Evolutionary conservation across 2,888 invertebrate species (phyloP), one percentile per base, ranked within the genome.

Genomic region (Cheilosia impressa): DNA sequence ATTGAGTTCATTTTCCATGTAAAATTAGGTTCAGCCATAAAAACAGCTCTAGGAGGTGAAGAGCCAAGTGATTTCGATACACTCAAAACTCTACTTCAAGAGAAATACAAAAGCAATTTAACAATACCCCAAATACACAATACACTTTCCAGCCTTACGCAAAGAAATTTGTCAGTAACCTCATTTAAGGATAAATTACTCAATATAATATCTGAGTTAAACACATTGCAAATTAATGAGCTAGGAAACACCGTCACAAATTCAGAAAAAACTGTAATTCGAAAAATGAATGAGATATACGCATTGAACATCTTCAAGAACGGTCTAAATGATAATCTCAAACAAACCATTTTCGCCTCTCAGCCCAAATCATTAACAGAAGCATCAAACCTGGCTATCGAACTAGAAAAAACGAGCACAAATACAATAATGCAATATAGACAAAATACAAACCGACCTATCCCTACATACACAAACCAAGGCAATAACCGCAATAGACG

Each of bases 41-140:
- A 19, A 47, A 47, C 47, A 47, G 47, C 47, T 5, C 6, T 47
- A 47, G 47, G 47, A 7, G 6, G 31, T 31, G 31, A 31, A 31
- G 47, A n/a, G 17, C 47, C 47, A 9, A n/a, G n/a, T 19, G n/a
- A 47, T 19, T 19, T 47, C 19, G 47, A 47, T 9, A 19, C n/a
- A 17, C 47, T 24, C 24, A 53, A 52, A 13, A 27, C 24, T n/a
- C n/a, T 31, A 53, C 27, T 31, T 10, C 4, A 57, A 57, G 34
- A 34, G n/a, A 38, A 10, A 57, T 57, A 57, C 17, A 34, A 34
- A 17, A 57, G 22, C 19, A 57, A 34, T 15, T 17, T 31, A 31
- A 72, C 60, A 15, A 19, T 72, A 17, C 47, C 72, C 13, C 72
- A 72, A 50, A 50, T 72, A 22, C 72, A 72, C n/a, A 60, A 17